Evolutionary conservation across 2,113 vertebrate genomes (phyloP).

Genomic region (Podocnemis expansa): DNA sequence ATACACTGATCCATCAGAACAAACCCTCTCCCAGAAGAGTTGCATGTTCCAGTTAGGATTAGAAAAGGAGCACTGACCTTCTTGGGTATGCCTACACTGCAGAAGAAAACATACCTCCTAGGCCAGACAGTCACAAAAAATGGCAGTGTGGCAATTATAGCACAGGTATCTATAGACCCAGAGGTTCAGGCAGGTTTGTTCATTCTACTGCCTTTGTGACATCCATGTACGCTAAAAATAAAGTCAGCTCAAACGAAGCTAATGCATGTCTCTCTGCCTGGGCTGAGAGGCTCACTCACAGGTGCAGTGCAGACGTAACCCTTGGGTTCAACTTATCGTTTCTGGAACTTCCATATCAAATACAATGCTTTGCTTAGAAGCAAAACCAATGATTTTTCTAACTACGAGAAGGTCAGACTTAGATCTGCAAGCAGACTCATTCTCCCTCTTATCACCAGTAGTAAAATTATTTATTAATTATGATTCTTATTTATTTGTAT

Average conservation of each 20-base stretch:
- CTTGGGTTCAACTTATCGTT: not conserved
- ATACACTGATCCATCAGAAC: not conserved
- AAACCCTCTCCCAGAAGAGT: not conserved
- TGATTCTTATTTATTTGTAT: not conserved
- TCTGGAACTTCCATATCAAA: not conserved
- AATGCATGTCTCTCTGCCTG: not conserved
- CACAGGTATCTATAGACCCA: too few species aligned
- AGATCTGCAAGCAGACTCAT: not conserved
- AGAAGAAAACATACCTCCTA: too few species aligned
- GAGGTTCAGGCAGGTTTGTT: not conserved
- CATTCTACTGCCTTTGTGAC: not conserved
- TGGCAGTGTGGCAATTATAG: not conserved
- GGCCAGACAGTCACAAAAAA: not conserved
- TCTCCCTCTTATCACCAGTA: not conserved
- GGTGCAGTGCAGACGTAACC: not conserved
- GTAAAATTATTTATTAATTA: not conserved
- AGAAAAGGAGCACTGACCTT: not conserved
- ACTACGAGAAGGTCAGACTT: not conserved
- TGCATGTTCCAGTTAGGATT: not conserved
- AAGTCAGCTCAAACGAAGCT: not conserved
- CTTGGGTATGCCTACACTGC: not conserved
- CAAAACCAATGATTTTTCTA: not conserved
- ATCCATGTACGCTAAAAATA: not conserved
- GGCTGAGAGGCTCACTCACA: not conserved
- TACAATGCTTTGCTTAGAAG: not conserved